Percentiles rank a stretch among this genome's conserved stretches.
Evolutionary conservation across 2,888 invertebrate species (phyloP).

Genomic region (Nomada goodeniana): DNA sequence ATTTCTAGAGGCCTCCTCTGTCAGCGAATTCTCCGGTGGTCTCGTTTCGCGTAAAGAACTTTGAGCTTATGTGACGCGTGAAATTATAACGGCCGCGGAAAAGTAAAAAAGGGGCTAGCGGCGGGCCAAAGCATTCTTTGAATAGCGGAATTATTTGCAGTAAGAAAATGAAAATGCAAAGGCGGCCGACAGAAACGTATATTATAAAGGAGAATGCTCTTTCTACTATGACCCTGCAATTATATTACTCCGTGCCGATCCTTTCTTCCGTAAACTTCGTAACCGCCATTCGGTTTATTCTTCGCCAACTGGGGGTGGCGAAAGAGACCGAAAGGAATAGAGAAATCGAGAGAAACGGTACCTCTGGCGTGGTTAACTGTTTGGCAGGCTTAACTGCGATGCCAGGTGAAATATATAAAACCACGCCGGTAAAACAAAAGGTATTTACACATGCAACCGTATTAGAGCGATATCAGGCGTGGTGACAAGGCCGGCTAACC

Average conservation of each 20-base stretch:
- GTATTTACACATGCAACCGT: constrained; percentile 16
- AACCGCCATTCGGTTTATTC: constrained; percentile 43
- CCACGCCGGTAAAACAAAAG: not conserved
- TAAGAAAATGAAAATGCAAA: constrained; percentile 62
- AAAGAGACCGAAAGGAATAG: not conserved
- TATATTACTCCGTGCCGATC: constrained; percentile 53
- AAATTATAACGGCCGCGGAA: constrained; percentile 71
- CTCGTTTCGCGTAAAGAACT: constrained; percentile 68
- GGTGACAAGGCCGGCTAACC: not conserved
- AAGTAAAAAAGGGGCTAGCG: constrained; percentile 39
- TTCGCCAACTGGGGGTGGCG: constrained; percentile 1
- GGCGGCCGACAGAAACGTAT: constrained; percentile 53
- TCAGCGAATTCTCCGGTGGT: constrained; percentile 68
- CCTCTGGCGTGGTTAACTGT: not conserved
- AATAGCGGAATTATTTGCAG: constrained; percentile 57
- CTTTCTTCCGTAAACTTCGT: constrained; percentile 47
- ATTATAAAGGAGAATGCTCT: constrained; percentile 53
- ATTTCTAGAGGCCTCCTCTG: constrained; percentile 65
- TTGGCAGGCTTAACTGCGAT: constrained; percentile 13
- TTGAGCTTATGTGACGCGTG: constrained; percentile 77
- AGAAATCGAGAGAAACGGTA: not conserved
- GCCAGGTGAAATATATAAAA: constrained; percentile 16
- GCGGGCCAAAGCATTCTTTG: constrained; percentile 54
- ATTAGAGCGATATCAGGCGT: constrained; percentile 5
- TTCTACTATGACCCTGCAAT: constrained; percentile 47